Evolutionary conservation across 2,797 vertebrate species (phyloP).

Genomic region (Sebastes hubbsi): DNA sequence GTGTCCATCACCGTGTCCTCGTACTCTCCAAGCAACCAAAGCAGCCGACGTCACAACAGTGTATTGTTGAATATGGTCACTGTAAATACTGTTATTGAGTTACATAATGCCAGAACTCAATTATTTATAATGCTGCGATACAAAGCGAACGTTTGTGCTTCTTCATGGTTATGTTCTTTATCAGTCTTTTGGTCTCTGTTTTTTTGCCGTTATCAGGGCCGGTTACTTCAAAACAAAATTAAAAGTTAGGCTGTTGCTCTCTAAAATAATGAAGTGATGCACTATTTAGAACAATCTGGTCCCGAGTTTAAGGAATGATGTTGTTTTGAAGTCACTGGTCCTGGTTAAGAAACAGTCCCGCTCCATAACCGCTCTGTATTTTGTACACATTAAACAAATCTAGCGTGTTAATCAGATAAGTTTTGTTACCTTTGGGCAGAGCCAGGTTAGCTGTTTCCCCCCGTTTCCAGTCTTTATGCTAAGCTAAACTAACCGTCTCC

Average conservation of each 20-base stretch:
- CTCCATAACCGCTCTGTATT: not conserved
- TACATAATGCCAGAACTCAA: not conserved
- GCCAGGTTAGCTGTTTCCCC: too few relatives aligned
- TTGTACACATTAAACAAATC: not conserved
- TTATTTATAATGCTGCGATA: not conserved
- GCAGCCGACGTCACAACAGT: not conserved
- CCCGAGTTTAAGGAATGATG: not conserved
- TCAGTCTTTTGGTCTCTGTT: not conserved
- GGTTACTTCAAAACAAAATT: not conserved
- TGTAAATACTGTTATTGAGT: not conserved
- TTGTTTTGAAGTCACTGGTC: not conserved
- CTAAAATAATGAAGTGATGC: not conserved
- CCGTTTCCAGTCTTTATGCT: too few relatives aligned
- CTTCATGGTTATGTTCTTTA: not conserved
- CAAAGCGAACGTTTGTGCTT: not conserved
- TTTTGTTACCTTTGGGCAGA: too few relatives aligned
- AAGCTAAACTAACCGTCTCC: too few relatives aligned
- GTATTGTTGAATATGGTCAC: not conserved
- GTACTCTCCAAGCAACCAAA: not conserved
- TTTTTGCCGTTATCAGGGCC: not conserved
- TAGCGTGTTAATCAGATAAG: fast-evolving
- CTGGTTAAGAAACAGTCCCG: not conserved
- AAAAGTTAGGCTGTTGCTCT: not conserved
- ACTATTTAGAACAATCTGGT: not conserved
- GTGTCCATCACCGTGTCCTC: not conserved